Evolutionary conservation across 2,888 invertebrate genomes (phyloP), one percentile per base, ranked within the genome.

Genomic region (Hedya salicella): DNA sequence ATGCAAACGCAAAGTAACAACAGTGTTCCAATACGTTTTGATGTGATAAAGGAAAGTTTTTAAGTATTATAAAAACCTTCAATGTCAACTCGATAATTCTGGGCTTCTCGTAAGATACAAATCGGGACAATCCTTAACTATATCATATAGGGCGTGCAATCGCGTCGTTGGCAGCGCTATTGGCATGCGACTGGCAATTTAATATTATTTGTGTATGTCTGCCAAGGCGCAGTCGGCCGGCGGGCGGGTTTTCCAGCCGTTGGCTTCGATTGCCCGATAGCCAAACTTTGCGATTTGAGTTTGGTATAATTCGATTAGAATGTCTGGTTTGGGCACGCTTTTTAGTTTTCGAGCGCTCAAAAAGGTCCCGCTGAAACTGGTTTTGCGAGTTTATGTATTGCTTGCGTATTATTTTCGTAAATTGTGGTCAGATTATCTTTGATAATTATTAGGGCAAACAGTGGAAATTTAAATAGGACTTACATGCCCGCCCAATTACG

Each of bases 131-230:
- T 57, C 44, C 50, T 59, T 52, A 62, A 52, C 54, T 48, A 49
- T 68, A 68, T 62, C 63, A 62, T 56, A 62, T 65, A 53, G 54
- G 50, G 63, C 71, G 73, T 42, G 54, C 68, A 68, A 68, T 68
- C 70, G 56, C 70, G 71, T 68, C 68, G 67, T 71, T 71, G 71
- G 67, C 71, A 80, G 79, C 76, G 79, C 79, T 88, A 89, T 91
- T 90, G 90, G 90, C 90, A 90, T 86, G 85, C 75, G 75, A 74
- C 79, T 79, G 80, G 85, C 88, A 87, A 89, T 91, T 89, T 89
- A 87, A 91, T 91, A 92, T 90, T 91, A 91, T 91, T 90, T 87
- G 87, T 89, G 83, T 84, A 85, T 86, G 85, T 84, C 77, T 86
- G 89, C 89, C 89, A 88, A 87, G 82, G 82, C 71, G 75, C 53